These are phyloP conservation scores for Xylota sylvarum DNA, from an alignment of 2,888 invertebrate genomes.

Conservation along the genomic window DNA sequence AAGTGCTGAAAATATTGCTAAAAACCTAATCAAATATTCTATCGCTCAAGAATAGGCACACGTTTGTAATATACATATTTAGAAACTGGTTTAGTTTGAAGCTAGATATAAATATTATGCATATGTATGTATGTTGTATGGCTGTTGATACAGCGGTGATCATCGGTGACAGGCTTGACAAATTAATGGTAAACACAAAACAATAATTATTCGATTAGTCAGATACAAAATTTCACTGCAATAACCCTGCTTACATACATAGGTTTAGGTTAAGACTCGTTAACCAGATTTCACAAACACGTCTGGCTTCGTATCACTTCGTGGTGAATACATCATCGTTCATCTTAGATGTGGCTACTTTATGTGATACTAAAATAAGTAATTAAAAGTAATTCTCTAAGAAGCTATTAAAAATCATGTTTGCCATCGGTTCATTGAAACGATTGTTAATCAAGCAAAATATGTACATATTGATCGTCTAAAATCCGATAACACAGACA, in stretches of 20 bases:
- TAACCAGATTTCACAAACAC: constrained; percentile 3
- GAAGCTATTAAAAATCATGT: constrained; percentile 11
- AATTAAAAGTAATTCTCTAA: constrained; percentile 31
- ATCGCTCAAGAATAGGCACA: constrained; percentile 24
- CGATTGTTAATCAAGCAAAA: background rate
- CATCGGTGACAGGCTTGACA: constrained; percentile 21
- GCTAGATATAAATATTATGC: background rate
- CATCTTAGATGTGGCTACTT: constrained; percentile 21
- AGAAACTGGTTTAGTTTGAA: constrained; percentile 35
- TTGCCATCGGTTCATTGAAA: background rate
- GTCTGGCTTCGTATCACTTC: background rate
- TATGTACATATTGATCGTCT: constrained; percentile 3
- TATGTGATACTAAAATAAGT: constrained; percentile 32
- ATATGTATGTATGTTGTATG: background rate
- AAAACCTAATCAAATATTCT: constrained; percentile 32
- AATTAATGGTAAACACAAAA: constrained; percentile 8
- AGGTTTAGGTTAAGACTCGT: background rate
- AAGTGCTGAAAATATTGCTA: constrained; percentile 20
- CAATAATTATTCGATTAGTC: background rate
- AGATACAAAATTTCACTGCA: background rate
- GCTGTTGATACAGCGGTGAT: constrained; percentile 4
- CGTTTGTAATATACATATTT: constrained; percentile 41
- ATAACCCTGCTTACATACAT: background rate
- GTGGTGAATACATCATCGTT: constrained; percentile 23
- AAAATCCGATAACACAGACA: background rate